Conservation (phyloP, 2,797 vertebrate species). For the Streptopelia turtur region DNA sequence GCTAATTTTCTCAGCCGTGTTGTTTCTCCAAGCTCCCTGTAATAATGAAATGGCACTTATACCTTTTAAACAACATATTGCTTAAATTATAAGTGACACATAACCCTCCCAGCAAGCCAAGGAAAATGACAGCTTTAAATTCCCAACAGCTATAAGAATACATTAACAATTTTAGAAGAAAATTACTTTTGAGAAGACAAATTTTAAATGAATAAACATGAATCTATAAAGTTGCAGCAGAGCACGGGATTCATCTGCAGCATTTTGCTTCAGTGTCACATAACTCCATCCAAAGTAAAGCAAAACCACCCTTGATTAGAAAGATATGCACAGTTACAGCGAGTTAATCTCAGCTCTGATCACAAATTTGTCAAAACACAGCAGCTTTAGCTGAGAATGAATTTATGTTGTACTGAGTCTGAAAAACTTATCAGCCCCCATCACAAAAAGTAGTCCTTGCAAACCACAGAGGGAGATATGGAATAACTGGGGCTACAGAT, state of each 20-base stretch:
- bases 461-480: background rate
- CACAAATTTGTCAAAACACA: conserved; percentile 15
- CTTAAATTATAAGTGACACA: conserved; percentile 51
- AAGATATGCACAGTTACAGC: background rate
- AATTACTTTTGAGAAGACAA: conserved; percentile 15
- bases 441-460: background rate
- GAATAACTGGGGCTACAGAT: background rate
- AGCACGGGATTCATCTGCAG: background rate
- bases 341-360: conserved; percentile 16
- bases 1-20: conserved; percentile 17
- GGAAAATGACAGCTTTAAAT: conserved; percentile 42
- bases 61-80: conserved; percentile 36
- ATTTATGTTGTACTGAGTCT: conserved; percentile 9
- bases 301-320: background rate
- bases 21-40: conserved; percentile 27
- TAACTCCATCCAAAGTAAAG: background rate
- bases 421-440: conserved; percentile 12
- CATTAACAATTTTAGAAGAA: conserved; percentile 35
- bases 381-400: conserved; percentile 3
- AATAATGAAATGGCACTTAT: conserved; percentile 39
- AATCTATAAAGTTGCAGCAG: conserved; percentile 1
- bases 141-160: conserved; percentile 27
- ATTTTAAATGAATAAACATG: conserved; percentile 54
- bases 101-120: conserved; percentile 18
- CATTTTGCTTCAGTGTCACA: background rate